Evolutionary conservation across 2,113 vertebrate species (phyloP), one percentile per base, ranked within the genome.

Genomic region (Porphyrio hochstetteri): DNA sequence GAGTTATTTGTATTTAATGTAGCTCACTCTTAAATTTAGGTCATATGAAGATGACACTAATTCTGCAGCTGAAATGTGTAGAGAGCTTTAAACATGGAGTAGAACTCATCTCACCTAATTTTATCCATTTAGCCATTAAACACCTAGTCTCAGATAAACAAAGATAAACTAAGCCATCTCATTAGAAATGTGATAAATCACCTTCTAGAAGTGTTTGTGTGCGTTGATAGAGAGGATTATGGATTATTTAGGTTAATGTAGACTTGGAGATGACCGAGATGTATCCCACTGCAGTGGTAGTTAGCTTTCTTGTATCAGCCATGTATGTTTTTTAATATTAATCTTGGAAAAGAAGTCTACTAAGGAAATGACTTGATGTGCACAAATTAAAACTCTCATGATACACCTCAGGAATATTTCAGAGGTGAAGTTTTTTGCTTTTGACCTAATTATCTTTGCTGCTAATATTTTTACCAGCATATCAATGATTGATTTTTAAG

Each of bases 321-420:
- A 55, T 17, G 28, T 16, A 55, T 3, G 16, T 5, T 23, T 93
- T 82, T 72, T 28, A 14, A 20, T 7, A 17, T 11, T 56, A 52
- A 0, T 10, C 2, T 24, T 80, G 78, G 65, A 25, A 60, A 76
- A 93, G 38, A 8, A 65, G 20, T 7, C 35, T 2, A 5, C 11
- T 7, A n/a, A 71, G 44, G 42, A 55, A n/a, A 1, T 67, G 36
- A 48, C 15, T 61, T 59, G 3, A 25, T 12, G 3, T 24, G 6
- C 0, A 0, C 20, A 28, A 55, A 46, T 25, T 19, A 11, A 69
- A 94, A 21, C 17, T 27, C 42, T 20, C n/a, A 4, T 11, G 24
- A 64, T 52, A 29, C 33, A 76, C 5, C 57, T 75, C 57, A 42
- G 29, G 29, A 35, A 35, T 46, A 50, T 60, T 52, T 71, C 70